Conservation (phyloP, 2,888 invertebrate species). For the Hypomecis punctinalis region DNA sequence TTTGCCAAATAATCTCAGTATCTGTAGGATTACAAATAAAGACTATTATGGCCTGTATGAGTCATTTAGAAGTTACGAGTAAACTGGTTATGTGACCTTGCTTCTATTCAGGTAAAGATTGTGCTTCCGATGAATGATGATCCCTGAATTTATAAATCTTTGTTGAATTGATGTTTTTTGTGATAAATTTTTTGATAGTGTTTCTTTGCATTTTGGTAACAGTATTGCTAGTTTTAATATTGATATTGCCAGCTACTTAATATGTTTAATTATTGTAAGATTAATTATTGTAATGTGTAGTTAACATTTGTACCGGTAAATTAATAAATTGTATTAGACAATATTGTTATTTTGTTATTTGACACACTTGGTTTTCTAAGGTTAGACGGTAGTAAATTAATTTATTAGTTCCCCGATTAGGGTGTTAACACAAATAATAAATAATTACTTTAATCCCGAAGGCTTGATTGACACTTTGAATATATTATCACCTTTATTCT, state of each 20-base stretch:
- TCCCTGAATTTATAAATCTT: constrained; percentile 41
- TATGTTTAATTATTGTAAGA: constrained; percentile 55
- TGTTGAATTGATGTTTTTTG: constrained; percentile 62
- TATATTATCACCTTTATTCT: constrained; percentile 54
- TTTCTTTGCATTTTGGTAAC: constrained; percentile 56
- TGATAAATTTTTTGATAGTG: constrained; percentile 61
- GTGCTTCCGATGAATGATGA: constrained; percentile 63
- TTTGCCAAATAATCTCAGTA: constrained; percentile 27
- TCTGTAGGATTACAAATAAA: constrained; percentile 38
- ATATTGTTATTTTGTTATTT: constrained; percentile 70
- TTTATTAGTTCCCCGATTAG: constrained; percentile 59
- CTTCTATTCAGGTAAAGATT: constrained; percentile 45
- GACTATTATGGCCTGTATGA: constrained; percentile 41
- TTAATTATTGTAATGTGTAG: constrained; percentile 60
- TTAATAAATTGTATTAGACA: constrained; percentile 62
- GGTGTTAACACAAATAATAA: constrained; percentile 67
- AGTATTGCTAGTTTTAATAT: constrained; percentile 64
- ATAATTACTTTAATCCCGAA: constrained; percentile 52
- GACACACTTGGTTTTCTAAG: constrained; percentile 48
- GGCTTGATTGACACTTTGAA: constrained; percentile 83
- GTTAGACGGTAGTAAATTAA: constrained; percentile 52
- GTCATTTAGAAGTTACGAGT: constrained; percentile 46
- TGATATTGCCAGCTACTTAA: constrained; percentile 68
- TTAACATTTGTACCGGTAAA: constrained; percentile 61
- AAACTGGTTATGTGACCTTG: constrained; percentile 66